Evolutionary conservation across 2,888 invertebrate species (phyloP).

Genomic region (Machimus rusticus): DNA sequence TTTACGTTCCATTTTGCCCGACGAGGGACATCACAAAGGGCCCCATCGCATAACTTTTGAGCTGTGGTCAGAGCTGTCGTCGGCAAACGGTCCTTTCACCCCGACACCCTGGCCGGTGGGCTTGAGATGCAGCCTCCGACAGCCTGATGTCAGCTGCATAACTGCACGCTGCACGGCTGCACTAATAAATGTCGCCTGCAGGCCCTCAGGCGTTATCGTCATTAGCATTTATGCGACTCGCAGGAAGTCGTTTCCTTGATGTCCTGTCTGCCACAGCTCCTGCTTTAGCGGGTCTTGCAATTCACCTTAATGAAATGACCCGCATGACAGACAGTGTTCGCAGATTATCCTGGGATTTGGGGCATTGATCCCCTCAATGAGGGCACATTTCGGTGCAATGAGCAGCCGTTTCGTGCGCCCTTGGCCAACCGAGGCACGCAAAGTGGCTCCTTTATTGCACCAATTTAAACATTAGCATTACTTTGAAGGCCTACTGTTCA

Average conservation of each 20-base stretch:
- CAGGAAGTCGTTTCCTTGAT: slow-evolving; percentile 2
- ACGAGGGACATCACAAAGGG: not conserved
- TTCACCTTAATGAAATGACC: not conserved
- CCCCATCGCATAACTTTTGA: not conserved
- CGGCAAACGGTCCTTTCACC: not conserved
- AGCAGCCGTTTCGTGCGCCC: not conserved
- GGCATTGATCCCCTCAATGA: not conserved
- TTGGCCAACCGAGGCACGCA: not conserved
- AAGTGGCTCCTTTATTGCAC: not conserved
- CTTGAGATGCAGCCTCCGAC: not conserved
- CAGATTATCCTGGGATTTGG: not conserved
- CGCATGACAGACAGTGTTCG: not conserved
- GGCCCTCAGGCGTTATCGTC: not conserved
- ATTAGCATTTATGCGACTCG: slow-evolving; percentile 13
- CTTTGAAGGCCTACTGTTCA: not conserved
- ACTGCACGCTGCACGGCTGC: not conserved
- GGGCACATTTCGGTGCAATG: not conserved
- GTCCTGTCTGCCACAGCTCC: not conserved
- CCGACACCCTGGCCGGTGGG: not conserved
- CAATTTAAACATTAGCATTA: not conserved
- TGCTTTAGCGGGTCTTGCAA: not conserved
- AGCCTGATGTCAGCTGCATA: not conserved
- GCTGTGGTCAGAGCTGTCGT: not conserved
- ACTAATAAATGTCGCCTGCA: slow-evolving; percentile 9
- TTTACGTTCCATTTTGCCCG: not conserved